phyloP scores from a whole-genome alignment of 2,888 invertebrate genomes.

The Agrochola litura region DNA sequence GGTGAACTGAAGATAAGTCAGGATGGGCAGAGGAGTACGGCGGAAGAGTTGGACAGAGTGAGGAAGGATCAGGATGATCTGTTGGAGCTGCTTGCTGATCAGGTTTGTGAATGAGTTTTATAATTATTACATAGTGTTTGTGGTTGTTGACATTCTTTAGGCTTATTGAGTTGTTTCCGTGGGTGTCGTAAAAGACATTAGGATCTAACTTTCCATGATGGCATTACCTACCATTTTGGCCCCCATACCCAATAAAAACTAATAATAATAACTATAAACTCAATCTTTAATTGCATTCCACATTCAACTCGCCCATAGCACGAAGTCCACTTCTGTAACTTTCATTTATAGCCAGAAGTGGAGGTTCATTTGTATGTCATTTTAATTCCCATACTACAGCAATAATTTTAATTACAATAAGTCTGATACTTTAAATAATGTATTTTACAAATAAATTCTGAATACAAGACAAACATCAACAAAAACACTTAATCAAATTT shows the following conservation, averaged over 20 bases:
- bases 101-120: constrained; percentile 88
- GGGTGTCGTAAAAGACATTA: background rate
- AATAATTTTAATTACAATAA: background rate
- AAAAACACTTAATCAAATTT: background rate
- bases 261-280: background rate
- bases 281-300: background rate
- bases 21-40: constrained; percentile 67
- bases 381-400: background rate
- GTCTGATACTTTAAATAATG: background rate
- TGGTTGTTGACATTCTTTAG: background rate
- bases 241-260: background rate
- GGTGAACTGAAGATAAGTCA: constrained; percentile 68
- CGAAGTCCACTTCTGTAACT: background rate
- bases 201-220: background rate
- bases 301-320: background rate
- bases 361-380: background rate
- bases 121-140: background rate
- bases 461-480: background rate
- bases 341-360: background rate
- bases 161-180: background rate
- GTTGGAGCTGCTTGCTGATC: constrained; percentile 96
- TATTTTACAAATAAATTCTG: background rate
- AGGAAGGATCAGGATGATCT: constrained; percentile 98
- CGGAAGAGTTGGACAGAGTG: constrained; percentile 91
- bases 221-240: background rate